phyloP scores from a whole-genome alignment of 2,797 vertebrate genomes.

The Paramormyrops hopkinsi region DNA sequence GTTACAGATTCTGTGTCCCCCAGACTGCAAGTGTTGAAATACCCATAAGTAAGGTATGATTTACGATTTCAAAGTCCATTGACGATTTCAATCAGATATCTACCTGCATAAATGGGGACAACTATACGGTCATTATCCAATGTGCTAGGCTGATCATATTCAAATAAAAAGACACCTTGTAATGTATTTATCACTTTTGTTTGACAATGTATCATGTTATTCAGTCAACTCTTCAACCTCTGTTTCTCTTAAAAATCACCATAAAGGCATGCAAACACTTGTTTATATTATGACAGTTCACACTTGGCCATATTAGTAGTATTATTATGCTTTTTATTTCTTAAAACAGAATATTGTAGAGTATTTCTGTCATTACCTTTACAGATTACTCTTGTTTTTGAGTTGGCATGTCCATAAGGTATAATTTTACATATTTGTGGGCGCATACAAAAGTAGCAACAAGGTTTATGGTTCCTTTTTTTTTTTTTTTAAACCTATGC shows the following conservation, averaged over 20 bases:
- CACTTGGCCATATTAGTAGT: background rate
- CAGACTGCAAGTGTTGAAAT: background rate
- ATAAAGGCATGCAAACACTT: background rate
- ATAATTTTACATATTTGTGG: background rate
- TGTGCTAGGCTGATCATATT: background rate
- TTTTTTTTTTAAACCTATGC: slow-evolving; percentile 22
- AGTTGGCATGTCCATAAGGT: background rate
- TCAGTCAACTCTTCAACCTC: background rate
- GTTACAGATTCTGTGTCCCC: background rate
- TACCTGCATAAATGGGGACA: background rate
- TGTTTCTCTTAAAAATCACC: background rate
- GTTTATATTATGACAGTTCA: background rate
- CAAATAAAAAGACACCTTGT: background rate
- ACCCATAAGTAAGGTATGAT: background rate
- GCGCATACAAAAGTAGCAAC: background rate
- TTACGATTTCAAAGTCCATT: background rate
- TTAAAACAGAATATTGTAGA: background rate
- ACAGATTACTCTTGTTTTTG: background rate
- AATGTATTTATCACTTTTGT: background rate
- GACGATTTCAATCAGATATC: background rate
- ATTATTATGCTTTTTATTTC: background rate
- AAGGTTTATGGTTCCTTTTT: slow-evolving; percentile 12
- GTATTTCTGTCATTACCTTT: background rate
- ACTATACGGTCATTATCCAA: background rate
- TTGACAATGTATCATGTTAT: background rate